phyloP scores from a whole-genome alignment of 2,113 vertebrate species.

The Pachypanchax playfairii region DNA sequence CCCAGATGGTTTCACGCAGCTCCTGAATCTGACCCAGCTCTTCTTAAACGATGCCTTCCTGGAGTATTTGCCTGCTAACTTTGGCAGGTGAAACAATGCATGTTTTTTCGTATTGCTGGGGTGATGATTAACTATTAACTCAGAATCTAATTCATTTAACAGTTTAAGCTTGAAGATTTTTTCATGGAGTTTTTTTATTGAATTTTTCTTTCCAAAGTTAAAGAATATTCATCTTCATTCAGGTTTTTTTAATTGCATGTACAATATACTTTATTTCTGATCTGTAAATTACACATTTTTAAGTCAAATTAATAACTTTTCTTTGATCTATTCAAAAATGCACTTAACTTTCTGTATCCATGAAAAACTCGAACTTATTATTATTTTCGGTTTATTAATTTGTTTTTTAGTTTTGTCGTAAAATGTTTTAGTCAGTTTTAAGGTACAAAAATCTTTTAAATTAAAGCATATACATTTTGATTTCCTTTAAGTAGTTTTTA shows the following conservation, averaged over 20 bases:
- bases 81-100: constrained; percentile 91
- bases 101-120: background rate
- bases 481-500: background rate
- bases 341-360: no score
- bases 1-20: constrained; percentile 98
- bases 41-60: constrained; percentile 99
- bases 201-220: no score
- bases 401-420: background rate
- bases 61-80: constrained; percentile 98
- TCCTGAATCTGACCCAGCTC: constrained; percentile 98
- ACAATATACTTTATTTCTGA: background rate
- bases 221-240: no score
- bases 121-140: background rate
- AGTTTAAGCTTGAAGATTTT: no score
- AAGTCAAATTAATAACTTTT: background rate
- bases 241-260: background rate
- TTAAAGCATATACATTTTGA: background rate
- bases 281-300: background rate
- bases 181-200: no score
- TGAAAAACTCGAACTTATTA: background rate
- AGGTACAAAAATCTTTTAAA: background rate
- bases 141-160: background rate
- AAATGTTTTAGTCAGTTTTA: no score
- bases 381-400: background rate
- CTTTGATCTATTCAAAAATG: background rate